These are phyloP conservation scores for Coelinius sp. DNA, from an alignment of 2,888 invertebrate species.

Conservation along the genomic window DNA sequence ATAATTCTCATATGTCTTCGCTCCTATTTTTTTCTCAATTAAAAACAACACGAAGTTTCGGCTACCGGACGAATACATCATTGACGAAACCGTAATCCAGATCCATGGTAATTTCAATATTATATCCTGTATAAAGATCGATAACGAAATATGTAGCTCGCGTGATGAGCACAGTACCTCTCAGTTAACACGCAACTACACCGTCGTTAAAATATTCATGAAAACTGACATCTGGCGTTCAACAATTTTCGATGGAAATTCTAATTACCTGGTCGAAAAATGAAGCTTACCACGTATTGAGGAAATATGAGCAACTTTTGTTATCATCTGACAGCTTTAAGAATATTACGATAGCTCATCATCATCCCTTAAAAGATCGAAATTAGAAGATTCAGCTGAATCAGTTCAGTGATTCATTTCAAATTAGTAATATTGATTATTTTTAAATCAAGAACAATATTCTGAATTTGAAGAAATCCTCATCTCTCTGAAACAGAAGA, in stretches of 20 bases:
- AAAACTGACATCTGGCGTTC: neutral
- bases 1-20: too few relatives aligned
- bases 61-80: neutral
- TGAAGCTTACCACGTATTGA: neutral
- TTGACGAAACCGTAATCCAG: neutral
- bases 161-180: conserved; percentile 23
- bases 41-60: neutral
- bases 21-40: too few relatives aligned
- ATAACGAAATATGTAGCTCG: conserved; percentile 32
- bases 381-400: too few relatives aligned
- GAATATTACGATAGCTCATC: too few relatives aligned
- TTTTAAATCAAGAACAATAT: too few relatives aligned
- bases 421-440: too few relatives aligned
- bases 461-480: too few relatives aligned
- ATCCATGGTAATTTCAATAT: neutral
- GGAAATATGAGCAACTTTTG: conserved; percentile 36
- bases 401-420: too few relatives aligned
- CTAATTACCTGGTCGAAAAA: conserved; percentile 8
- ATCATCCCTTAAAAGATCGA: neutral
- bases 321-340: neutral
- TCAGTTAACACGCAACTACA: conserved; percentile 31
- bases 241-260: conserved; percentile 29
- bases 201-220: conserved; percentile 35
- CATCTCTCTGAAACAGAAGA: neutral
- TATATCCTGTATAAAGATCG: conserved; percentile 15